Evolutionary conservation across 2,113 vertebrate species (phyloP).

Genomic region (Ammodytes marinus): DNA sequence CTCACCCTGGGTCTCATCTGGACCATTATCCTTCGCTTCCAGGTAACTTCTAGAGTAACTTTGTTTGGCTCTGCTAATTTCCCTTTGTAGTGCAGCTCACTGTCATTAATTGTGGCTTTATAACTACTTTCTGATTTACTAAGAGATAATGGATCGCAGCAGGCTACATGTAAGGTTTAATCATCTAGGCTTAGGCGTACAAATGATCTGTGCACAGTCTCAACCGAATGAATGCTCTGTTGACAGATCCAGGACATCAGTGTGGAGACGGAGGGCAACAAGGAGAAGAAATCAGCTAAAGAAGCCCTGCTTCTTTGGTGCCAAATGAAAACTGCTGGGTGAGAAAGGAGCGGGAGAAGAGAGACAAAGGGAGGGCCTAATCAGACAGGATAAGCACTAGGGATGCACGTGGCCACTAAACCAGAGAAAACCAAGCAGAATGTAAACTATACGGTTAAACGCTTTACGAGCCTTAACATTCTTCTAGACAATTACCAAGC

Average conservation of each 20-base stretch:
- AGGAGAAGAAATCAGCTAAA: conserved; percentile 96
- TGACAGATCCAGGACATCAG: conserved; percentile 96
- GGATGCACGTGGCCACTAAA: too few species aligned
- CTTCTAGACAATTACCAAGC: too few species aligned
- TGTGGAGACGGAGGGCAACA: conserved; percentile 95
- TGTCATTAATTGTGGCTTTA: background rate
- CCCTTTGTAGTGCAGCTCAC: background rate
- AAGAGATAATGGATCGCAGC: background rate
- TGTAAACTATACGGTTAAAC: too few species aligned
- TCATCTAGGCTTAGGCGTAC: background rate
- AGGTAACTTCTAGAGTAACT: conserved; percentile 79
- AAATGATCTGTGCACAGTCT: background rate
- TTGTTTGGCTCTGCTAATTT: background rate
- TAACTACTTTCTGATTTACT: background rate
- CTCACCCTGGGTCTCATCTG: conserved; percentile 95
- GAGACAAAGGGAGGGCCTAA: background rate
- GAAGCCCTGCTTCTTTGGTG: conserved; percentile 95
- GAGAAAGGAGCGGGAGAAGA: conserved; percentile 55
- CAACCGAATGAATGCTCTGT: conserved; percentile 19
- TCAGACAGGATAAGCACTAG: background rate
- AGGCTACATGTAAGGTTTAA: background rate
- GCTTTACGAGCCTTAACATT: too few species aligned
- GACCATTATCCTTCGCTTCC: conserved; percentile 96
- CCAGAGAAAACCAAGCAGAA: too few species aligned
- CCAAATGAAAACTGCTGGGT: conserved; percentile 98